A percentile compares a stretch with the other conserved stretches of the same genome.
phyloP scores from a whole-genome alignment of 1,140 invertebrate species.

The Notospermus geniculatus region DNA sequence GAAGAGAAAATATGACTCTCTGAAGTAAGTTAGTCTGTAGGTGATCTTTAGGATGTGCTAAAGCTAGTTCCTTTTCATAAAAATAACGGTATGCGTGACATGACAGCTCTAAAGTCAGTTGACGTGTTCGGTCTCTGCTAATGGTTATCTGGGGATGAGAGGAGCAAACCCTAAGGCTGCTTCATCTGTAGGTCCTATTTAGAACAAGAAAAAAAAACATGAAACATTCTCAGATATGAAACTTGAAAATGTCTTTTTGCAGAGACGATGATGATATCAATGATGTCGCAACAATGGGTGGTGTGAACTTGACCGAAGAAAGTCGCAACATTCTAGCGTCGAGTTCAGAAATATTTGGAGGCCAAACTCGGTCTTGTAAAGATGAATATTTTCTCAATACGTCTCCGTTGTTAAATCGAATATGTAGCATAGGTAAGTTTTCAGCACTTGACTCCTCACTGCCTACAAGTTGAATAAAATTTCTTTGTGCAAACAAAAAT shows the following conservation, averaged over 20 bases:
- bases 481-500: no score
- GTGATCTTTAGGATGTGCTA: no score
- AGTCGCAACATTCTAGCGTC: slow-evolving; percentile 91
- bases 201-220: not conserved
- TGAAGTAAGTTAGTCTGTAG: slow-evolving; percentile 41
- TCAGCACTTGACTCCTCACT: no score
- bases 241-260: slow-evolving; percentile 14
- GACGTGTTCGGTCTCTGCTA: no score
- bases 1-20: slow-evolving; percentile 49
- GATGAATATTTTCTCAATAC: slow-evolving; percentile 88
- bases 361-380: slow-evolving; percentile 92
- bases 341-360: slow-evolving; percentile 85
- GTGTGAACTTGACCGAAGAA: slow-evolving; percentile 97
- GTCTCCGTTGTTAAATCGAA: slow-evolving; percentile 71
- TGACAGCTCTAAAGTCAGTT: no score
- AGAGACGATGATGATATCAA: slow-evolving; percentile 88
- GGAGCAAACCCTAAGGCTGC: not conserved
- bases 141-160: no score
- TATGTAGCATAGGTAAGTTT: slow-evolving; percentile 70
- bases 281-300: slow-evolving; percentile 98
- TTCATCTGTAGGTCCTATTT: not conserved
- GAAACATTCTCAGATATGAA: not conserved
- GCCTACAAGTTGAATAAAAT: no score
- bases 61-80: no score
- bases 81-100: no score